Evolutionary conservation across 35 echinoderm and acorn worm species (phyloP).

Genomic region (Apostichopus parvimensis): DNA sequence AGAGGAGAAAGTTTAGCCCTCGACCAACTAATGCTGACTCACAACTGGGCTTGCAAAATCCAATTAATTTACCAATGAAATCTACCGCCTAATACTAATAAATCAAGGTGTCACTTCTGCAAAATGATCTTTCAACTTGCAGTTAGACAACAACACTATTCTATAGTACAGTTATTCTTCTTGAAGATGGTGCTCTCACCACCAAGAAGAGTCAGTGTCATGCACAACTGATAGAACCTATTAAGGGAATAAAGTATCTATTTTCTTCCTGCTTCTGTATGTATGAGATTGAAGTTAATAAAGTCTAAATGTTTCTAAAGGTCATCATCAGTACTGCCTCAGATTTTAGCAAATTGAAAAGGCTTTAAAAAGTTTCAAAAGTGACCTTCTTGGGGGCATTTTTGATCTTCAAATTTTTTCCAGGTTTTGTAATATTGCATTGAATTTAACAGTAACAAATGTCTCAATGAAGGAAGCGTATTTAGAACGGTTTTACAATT

Average conservation of each 20-base stretch:
- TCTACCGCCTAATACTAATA: slow-evolving; percentile 12
- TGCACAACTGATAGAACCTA: not conserved
- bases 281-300: too few species aligned
- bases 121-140: not conserved
- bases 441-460: too few species aligned
- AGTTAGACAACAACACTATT: not conserved
- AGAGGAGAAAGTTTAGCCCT: too few species aligned
- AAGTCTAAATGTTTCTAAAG: too few species aligned
- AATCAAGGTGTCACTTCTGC: not conserved
- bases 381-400: too few species aligned
- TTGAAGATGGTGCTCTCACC: not conserved
- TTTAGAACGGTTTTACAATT: too few species aligned
- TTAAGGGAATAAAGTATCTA: not conserved
- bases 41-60: not conserved
- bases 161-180: not conserved
- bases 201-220: not conserved
- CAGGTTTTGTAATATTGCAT: too few species aligned
- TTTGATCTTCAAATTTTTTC: too few species aligned
- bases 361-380: too few species aligned
- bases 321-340: too few species aligned
- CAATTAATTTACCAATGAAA: slow-evolving; percentile 4
- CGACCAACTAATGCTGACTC: not conserved
- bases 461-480: too few species aligned
- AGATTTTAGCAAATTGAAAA: too few species aligned
- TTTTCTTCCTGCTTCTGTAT: not conserved